These are phyloP conservation scores for Masticophis lateralis DNA, from an alignment of 2,797 vertebrate genomes.

Conservation along the genomic window DNA sequence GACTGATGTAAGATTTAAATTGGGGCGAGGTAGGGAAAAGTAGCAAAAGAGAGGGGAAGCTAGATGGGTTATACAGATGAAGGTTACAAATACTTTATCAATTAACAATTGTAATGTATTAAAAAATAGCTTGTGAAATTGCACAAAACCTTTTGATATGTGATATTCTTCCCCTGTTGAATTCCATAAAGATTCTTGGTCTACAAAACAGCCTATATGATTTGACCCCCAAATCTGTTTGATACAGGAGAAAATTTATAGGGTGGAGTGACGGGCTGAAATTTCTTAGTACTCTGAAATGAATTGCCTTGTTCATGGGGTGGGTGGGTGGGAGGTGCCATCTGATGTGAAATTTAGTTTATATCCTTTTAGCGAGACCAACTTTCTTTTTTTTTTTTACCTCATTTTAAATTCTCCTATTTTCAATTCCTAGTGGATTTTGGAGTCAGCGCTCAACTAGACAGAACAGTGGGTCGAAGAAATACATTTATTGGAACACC, in stretches of 20 bases:
- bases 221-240: not conserved
- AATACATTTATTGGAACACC: slow-evolving; percentile 98
- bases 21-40: not conserved
- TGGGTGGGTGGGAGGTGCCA: not conserved
- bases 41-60: not conserved
- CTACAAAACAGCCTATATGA: not conserved
- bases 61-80: not conserved
- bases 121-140: not conserved
- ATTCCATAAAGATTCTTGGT: not conserved
- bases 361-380: not conserved
- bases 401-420: not conserved
- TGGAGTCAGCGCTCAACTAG: slow-evolving; percentile 94
- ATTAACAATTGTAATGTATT: not conserved
- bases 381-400: not conserved
- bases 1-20: not conserved
- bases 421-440: slow-evolving; percentile 84
- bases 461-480: slow-evolving; percentile 91
- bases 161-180: not conserved
- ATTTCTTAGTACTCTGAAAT: not conserved
- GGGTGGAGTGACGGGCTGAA: not conserved
- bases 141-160: not conserved
- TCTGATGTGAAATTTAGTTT: not conserved
- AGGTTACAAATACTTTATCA: not conserved
- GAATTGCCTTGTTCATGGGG: not conserved
- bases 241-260: not conserved